Evolutionary conservation across 2,888 invertebrate genomes (phyloP).

Genomic region (Lycophotia porphyrea): DNA sequence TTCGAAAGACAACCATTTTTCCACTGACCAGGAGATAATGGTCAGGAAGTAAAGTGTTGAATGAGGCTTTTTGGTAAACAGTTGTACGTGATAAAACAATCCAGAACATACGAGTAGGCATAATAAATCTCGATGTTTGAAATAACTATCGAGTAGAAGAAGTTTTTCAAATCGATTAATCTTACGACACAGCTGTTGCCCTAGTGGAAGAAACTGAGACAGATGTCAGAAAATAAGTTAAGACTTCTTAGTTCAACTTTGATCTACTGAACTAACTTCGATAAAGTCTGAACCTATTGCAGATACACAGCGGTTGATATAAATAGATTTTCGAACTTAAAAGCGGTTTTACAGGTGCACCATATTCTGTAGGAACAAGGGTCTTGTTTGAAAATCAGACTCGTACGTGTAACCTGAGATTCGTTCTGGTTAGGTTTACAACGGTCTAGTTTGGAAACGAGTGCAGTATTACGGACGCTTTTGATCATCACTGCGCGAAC

Average conservation of each 20-base stretch:
- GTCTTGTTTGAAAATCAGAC: slow-evolving; percentile 62
- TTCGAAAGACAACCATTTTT: slow-evolving; percentile 15
- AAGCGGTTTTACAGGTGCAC: slow-evolving; percentile 45
- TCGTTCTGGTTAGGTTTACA: slow-evolving; percentile 50
- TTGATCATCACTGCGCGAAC: slow-evolving; percentile 49
- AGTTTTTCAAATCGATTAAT: slow-evolving; percentile 45
- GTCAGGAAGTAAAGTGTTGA: slow-evolving; percentile 21
- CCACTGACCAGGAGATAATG: slow-evolving; percentile 16
- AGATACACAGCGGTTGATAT: slow-evolving; percentile 32
- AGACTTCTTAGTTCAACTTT: slow-evolving; percentile 51
- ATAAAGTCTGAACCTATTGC: slow-evolving; percentile 46
- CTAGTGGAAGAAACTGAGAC: slow-evolving; percentile 31
- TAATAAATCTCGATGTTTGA: slow-evolving; percentile 41
- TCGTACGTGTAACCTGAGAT: slow-evolving; percentile 68
- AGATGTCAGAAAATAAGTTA: slow-evolving; percentile 51
- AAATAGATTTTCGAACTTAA: slow-evolving; percentile 57
- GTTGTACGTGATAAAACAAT: neutral
- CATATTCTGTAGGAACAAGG: slow-evolving; percentile 40
- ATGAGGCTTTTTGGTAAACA: slow-evolving; percentile 21
- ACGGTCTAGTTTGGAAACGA: slow-evolving; percentile 63
- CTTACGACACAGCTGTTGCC: slow-evolving; percentile 43
- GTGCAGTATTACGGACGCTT: slow-evolving; percentile 48
- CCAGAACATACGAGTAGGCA: slow-evolving; percentile 8
- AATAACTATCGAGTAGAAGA: slow-evolving; percentile 42
- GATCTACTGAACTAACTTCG: slow-evolving; percentile 58